phyloP scores from a whole-genome alignment of 1,140 invertebrate genomes.

The Lepidurus arcticus region DNA sequence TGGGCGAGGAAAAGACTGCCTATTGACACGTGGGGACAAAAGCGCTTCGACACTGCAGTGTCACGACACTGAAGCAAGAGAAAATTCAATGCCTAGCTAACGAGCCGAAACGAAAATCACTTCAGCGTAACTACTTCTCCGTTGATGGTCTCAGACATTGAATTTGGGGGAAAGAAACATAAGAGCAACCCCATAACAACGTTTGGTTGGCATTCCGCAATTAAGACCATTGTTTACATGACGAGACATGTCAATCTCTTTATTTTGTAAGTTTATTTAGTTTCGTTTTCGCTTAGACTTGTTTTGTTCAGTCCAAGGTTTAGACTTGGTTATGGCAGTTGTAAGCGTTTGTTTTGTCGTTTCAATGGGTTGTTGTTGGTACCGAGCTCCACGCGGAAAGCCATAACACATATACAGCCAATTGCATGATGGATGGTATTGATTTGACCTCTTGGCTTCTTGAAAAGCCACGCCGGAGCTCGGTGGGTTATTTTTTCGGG shows the following conservation, averaged over 20 bases:
- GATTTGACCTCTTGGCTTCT: too few species aligned
- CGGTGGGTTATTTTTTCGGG: background rate
- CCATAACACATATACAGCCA: too few species aligned
- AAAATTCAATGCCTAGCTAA: slow-evolving; percentile 12
- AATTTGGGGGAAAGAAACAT: background rate
- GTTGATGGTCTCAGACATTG: background rate
- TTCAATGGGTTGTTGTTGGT: too few species aligned
- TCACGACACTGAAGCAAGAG: background rate
- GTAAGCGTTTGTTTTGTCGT: too few species aligned
- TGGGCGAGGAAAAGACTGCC: background rate
- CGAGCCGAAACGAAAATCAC: background rate
- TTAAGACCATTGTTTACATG: background rate
- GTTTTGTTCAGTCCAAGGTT: too few species aligned
- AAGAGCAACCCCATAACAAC: background rate
- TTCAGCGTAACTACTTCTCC: background rate
- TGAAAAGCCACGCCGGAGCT: background rate
- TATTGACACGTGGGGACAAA: slow-evolving; percentile 5
- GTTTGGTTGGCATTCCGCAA: background rate
- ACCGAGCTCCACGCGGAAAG: too few species aligned
- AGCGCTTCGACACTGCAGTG: background rate
- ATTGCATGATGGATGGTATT: too few species aligned
- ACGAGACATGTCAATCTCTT: too few species aligned
- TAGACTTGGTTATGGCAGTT: too few species aligned
- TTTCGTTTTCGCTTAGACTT: too few species aligned
- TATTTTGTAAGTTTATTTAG: too few species aligned